phyloP scores from a whole-genome alignment of 2,797 vertebrate species.

The Coregonus suidteri region DNA sequence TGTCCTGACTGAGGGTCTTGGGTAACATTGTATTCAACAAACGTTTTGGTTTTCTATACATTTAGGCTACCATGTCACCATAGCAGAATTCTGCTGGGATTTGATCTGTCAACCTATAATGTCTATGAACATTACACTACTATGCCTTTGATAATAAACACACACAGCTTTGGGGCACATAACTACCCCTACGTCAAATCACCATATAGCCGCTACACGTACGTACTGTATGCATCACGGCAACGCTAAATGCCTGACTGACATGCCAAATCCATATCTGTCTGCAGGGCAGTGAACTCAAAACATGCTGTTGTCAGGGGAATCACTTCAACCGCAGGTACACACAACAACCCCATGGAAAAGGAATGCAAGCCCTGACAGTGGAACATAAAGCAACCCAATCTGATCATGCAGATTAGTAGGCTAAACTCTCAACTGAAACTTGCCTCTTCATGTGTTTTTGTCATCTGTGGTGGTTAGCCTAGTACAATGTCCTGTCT shows the following conservation, averaged over 20 bases:
- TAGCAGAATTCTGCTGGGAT: neutral
- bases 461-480: constrained; percentile 48
- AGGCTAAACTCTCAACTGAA: constrained; percentile 54
- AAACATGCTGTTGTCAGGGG: constrained; percentile 53
- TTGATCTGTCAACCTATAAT: neutral
- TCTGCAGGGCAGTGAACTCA: constrained; percentile 38
- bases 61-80: neutral
- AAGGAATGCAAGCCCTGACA: constrained; percentile 28
- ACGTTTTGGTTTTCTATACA: neutral
- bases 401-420: constrained; percentile 62
- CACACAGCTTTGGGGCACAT: neutral
- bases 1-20: neutral
- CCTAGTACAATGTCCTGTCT: constrained; percentile 60
- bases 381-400: constrained; percentile 32
- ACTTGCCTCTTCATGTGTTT: constrained; percentile 68
- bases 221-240: constrained; percentile 24
- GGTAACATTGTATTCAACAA: neutral
- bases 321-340: constrained; percentile 15
- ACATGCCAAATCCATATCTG: constrained; percentile 49
- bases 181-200: constrained; percentile 6
- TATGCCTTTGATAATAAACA: neutral
- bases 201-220: constrained; percentile 18
- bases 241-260: constrained; percentile 49
- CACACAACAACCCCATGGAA: constrained; percentile 4
- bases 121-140: neutral